phyloP scores from a whole-genome alignment of 2,888 invertebrate genomes.

The Seira musarum region DNA sequence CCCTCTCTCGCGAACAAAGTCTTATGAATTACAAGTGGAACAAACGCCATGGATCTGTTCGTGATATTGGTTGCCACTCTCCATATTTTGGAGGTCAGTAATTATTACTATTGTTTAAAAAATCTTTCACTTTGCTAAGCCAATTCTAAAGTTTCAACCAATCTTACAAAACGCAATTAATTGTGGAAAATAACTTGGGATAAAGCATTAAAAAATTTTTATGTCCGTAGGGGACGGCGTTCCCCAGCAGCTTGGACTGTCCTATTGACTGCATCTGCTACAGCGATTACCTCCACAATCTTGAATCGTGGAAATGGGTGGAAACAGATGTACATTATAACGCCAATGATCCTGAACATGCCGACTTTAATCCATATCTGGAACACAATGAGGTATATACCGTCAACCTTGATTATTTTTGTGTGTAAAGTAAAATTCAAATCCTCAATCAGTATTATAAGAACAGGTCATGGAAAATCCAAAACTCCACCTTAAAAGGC shows the following conservation, averaged over 20 bases:
- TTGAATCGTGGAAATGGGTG: conserved; percentile 68
- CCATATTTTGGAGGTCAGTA: no score
- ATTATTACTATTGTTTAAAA: no score
- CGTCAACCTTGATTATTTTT: not conserved
- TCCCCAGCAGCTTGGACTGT: conserved; percentile 48
- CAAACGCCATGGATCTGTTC: no score
- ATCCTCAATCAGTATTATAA: not conserved
- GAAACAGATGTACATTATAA: conserved; percentile 48
- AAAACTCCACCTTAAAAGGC: conserved; percentile 19
- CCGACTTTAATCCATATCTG: conserved; percentile 65
- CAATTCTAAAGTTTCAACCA: no score
- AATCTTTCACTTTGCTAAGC: no score
- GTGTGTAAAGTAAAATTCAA: not conserved
- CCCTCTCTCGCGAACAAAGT: no score
- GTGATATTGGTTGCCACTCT: no score
- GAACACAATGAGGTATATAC: conserved; percentile 68
- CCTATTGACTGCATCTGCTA: conserved; percentile 67
- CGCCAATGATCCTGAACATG: conserved; percentile 56
- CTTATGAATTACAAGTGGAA: no score
- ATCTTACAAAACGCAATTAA: no score
- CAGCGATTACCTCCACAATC: conserved; percentile 62
- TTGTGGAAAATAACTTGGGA: no score
- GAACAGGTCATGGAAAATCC: conserved; percentile 67
- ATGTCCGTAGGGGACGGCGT: no score
- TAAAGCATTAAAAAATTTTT: no score